Conservation (phyloP, 2,113 vertebrate genomes). For the Prunella fulvescens region DNA sequence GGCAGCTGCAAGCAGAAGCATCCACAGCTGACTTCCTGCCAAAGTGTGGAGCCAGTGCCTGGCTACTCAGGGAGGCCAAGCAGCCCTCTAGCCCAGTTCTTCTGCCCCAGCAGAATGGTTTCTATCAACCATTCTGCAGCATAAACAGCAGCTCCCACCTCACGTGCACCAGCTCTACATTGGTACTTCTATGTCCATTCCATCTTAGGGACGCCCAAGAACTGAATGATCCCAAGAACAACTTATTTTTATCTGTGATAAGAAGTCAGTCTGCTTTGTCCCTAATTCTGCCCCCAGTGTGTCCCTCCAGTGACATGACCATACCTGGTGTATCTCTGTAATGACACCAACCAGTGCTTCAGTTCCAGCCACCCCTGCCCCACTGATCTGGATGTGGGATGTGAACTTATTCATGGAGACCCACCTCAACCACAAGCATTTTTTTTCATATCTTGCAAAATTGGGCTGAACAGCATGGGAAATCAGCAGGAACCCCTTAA, state of each 20-base stretch:
- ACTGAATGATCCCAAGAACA: background rate
- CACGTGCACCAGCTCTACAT: fast-evolving
- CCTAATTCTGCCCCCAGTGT: background rate
- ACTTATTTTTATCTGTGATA: background rate
- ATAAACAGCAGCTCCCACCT: background rate
- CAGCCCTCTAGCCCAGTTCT: background rate
- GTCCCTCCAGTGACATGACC: background rate
- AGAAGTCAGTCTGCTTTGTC: background rate
- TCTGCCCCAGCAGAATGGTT: background rate
- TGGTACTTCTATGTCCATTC: background rate
- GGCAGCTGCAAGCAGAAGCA: background rate
- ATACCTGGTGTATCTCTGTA: background rate
- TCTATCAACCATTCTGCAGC: background rate
- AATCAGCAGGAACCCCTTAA: background rate
- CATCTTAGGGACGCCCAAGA: background rate
- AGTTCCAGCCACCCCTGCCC: background rate
- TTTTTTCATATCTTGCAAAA: background rate
- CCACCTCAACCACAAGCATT: background rate
- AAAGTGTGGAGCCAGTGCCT: background rate
- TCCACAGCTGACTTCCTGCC: background rate
- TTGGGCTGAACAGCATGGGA: background rate
- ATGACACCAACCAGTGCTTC: background rate
- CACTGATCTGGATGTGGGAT: background rate
- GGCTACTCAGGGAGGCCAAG: background rate
- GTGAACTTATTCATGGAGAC: background rate